These are phyloP conservation scores for Hassar affinis DNA, from an alignment of 2,113 vertebrate species.

Conservation along the genomic window DNA sequence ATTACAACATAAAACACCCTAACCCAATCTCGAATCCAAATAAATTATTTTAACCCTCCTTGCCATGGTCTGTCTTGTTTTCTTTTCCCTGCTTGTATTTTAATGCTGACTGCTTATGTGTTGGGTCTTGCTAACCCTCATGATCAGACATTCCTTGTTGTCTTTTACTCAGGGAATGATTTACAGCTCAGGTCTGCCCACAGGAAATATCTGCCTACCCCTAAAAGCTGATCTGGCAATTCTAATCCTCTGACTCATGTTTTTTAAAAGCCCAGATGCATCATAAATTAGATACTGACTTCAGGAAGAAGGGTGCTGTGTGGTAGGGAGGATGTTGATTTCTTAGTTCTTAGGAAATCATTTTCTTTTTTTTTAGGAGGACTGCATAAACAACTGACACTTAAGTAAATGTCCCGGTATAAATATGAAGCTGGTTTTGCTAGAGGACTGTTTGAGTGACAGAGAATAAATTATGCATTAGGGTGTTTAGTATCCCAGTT, in stretches of 20 bases:
- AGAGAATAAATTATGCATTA: background rate
- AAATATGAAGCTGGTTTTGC: background rate
- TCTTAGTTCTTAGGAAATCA: background rate
- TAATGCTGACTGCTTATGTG: conserved; percentile 24
- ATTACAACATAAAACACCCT: conserved; percentile 9
- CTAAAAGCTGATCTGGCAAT: conserved; percentile 38
- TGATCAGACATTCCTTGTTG: conserved; percentile 3
- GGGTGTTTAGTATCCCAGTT: background rate
- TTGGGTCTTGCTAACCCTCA: conserved; percentile 10
- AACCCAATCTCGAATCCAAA: conserved; percentile 32
- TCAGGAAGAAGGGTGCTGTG: conserved; percentile 8
- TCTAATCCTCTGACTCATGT: conserved; percentile 25
- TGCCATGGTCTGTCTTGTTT: conserved; percentile 11
- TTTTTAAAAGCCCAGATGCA: conserved; percentile 1
- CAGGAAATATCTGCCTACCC: conserved; percentile 37
- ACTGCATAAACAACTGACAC: background rate
- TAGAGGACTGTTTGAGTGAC: background rate
- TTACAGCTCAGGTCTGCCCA: conserved; percentile 7
- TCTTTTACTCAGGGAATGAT: conserved; percentile 1
- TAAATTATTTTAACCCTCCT: conserved; percentile 18
- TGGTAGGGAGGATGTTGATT: background rate
- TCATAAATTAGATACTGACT: conserved; percentile 12
- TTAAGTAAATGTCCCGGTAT: background rate
- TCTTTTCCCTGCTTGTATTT: conserved; percentile 10
- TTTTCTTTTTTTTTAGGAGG: background rate